A percentile compares a stretch with the other conserved stretches of the same genome.
Evolutionary conservation across 2,888 invertebrate species (phyloP).

Genomic region (Ypsolopha sequella): DNA sequence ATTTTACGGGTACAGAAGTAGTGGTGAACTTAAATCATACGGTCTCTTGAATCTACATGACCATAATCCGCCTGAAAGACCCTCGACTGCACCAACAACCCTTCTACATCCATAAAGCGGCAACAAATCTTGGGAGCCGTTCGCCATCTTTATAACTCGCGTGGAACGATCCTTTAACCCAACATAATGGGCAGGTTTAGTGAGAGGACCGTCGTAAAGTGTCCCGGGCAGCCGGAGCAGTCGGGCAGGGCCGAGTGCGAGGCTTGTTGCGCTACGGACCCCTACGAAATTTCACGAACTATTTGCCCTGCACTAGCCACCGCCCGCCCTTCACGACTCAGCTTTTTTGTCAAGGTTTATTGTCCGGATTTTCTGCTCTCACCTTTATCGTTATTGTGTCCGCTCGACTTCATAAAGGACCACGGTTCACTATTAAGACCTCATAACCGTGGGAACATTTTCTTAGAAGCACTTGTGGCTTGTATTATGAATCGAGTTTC

Average conservation of each 20-base stretch:
- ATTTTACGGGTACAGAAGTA: neutral
- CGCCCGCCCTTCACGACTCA: conserved; percentile 30
- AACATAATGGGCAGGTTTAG: conserved; percentile 68
- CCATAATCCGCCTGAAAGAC: conserved; percentile 40
- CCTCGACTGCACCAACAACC: conserved; percentile 57
- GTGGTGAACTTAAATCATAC: conserved; percentile 37
- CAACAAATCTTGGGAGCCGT: conserved; percentile 63
- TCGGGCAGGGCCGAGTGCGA: conserved; percentile 13
- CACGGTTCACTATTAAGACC: conserved; percentile 62
- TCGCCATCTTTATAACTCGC: conserved; percentile 67
- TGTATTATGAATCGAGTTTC: conserved; percentile 1
- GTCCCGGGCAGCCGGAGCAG: conserved; percentile 33
- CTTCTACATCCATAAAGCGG: conserved; percentile 65
- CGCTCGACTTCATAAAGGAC: conserved; percentile 65
- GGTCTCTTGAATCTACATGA: conserved; percentile 62
- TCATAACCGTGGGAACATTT: conserved; percentile 65
- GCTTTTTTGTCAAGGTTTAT: conserved; percentile 67
- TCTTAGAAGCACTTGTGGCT: conserved; percentile 1
- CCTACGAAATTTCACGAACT: conserved; percentile 68
- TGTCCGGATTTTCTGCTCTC: conserved; percentile 65
- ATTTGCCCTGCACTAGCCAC: conserved; percentile 61
- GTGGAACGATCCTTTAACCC: conserved; percentile 65
- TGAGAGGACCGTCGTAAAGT: conserved; percentile 66
- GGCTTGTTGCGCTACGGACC: conserved; percentile 33
- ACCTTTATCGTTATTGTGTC: conserved; percentile 70